phyloP scores from a whole-genome alignment of 1,140 invertebrate species.

The Triops cancriformis region DNA sequence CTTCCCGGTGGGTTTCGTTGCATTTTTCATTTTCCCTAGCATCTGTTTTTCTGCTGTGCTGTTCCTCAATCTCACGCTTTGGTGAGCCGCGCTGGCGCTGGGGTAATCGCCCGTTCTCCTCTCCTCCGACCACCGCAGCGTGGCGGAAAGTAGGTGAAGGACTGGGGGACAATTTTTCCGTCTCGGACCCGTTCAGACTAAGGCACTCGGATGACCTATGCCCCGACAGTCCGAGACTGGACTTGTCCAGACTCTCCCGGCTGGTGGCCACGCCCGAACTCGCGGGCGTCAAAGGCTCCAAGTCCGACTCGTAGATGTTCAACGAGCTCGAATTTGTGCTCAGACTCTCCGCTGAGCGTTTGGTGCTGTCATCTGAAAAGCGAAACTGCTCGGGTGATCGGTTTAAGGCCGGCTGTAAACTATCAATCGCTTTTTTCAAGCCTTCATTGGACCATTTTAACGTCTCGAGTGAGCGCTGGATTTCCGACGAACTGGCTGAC shows the following conservation, averaged over 20 bases:
- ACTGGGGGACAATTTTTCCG: not conserved
- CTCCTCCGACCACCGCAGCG: not conserved
- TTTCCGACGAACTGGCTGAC: not conserved
- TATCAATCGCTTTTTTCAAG: conserved; percentile 28
- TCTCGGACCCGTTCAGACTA: not conserved
- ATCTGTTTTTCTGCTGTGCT: not conserved
- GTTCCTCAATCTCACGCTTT: not conserved
- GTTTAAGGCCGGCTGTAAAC: conserved; percentile 20
- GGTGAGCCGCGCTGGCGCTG: not conserved
- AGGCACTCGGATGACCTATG: not conserved
- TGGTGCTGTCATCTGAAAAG: conserved; percentile 26
- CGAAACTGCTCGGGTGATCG: conserved; percentile 27
- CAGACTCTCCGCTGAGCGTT: conserved; percentile 25
- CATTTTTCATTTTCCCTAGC: not conserved
- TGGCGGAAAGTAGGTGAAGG: not conserved
- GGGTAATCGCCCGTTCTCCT: not conserved
- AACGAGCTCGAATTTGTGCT: conserved; percentile 27
- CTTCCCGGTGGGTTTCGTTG: not conserved
- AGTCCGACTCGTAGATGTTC: conserved; percentile 28
- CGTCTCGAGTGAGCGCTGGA: conserved; percentile 25
- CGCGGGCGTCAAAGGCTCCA: not conserved
- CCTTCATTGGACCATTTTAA: conserved; percentile 29
- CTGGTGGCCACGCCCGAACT: not conserved
- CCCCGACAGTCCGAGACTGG: not conserved
- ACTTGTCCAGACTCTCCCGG: conserved; percentile 23